Base-by-base conservation (phyloP, 2,888 invertebrate genomes). In the Willowsia nigromaculata region DNA sequence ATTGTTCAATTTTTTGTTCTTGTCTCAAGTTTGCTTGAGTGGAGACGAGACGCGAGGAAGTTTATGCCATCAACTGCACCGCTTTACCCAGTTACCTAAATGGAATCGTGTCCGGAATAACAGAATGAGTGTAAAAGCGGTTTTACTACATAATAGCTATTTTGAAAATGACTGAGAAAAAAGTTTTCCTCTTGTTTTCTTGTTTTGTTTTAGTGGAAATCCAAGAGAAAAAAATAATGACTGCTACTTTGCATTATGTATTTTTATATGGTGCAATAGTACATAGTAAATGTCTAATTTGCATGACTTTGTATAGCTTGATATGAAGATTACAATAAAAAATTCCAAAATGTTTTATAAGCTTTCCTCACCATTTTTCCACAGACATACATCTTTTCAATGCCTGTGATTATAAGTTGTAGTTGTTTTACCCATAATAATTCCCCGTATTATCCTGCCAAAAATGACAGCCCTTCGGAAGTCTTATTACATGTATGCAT, bases 1-100 rank as follows among this genome's bases (percentile, higher is more conserved):
- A 56, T 65, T 65, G 65, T 65, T 30, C 30, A 33, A 65, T n/a
- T 65, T 65, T 74, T 74, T 74, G 11, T 74, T 74, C 43, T 43
- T 43, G 11, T 7, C 6, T 15, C 11, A 0, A 6, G n/a, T 30
- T 65, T 33, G 30, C 56, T 22, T 15, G 7, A 56, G 22, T 56
- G 22, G 25, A 56, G 25, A 56, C 13, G 25, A 56, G 25, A 56
- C 18, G 56, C 6, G 5, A 30, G n/a, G 15, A 65, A 65, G n/a
- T 74, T 78, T 53, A 27, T 50, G 50, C 50, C 13, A 7, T 50
- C 76, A 50, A 53, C 13, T 15, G n/a, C 50, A 22, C 37, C 22
- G 56, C 56, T 56, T 76, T 82, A 6, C 47, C 47, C 40, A 65
- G 30, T 82, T 47, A 65, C 82, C 62, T 82, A 82, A 43, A 65